Evolutionary conservation across 37 sponge, comb jelly and placozoan species (phyloP), one percentile per base, ranked within the genome.

Genomic region (Eunapius fragilis): DNA sequence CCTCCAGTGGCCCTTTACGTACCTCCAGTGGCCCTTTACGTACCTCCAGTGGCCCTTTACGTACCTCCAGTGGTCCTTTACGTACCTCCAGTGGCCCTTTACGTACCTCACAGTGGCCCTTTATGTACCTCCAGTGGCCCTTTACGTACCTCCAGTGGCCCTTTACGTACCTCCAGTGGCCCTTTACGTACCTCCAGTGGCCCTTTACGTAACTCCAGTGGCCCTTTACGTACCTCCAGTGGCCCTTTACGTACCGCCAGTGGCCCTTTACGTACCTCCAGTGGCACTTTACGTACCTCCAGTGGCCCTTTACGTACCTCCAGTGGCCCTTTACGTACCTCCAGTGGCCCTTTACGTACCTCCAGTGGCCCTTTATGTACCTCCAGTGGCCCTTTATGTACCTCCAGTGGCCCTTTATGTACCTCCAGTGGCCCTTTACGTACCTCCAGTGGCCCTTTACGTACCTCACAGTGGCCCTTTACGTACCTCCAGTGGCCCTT

Each of bases 121-220:
- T 4, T 68, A 2, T 89, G 49, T 24, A 92, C 80, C 37, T 47
- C 41, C 93, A 92, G 82, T n/a, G n/a, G n/a, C n/a, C n/a, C n/a
- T n/a, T n/a, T n/a, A n/a, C n/a, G n/a, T 17, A 89, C 89, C 84
- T 89, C 92, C 74, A 92, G 49, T 30, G 93, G 89, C 2, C 89
- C 93, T n/a, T 4, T 68, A 2, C 93, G 49, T 24, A 92, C 80
- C 37, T 47, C 41, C 93, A 92, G 82, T n/a, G n/a, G n/a, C n/a
- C n/a, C n/a, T n/a, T n/a, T n/a, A n/a, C n/a, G n/a, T 17, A 89
- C 89, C 84, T 89, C 92, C 74, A 92, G 49, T 30, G 93, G 89
- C 2, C 89, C 93, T n/a, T 4, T 68, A 2, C 93, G 49, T 24
- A 92, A 80, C 37, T 47, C 41, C 93, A 92, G 82, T n/a, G n/a